Evolutionary conservation across 2,797 vertebrate species (phyloP).

Genomic region (Huso huso): DNA sequence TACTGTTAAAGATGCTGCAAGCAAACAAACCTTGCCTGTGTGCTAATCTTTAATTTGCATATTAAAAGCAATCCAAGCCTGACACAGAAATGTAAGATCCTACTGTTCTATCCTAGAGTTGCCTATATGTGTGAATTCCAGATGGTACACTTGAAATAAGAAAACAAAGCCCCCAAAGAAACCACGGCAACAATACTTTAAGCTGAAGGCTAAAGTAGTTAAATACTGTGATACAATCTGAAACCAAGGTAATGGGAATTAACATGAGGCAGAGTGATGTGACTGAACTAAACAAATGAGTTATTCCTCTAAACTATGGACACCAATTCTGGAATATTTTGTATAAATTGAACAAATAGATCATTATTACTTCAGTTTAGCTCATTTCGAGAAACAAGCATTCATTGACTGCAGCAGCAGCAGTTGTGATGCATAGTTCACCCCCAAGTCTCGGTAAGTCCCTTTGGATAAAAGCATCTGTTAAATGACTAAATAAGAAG

Average conservation of each 20-base stretch:
- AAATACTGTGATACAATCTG: background rate
- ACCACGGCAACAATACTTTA: background rate
- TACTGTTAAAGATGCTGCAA: slow-evolving; percentile 36
- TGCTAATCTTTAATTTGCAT: slow-evolving; percentile 61
- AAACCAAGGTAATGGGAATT: background rate
- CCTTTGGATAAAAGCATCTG: slow-evolving; percentile 36
- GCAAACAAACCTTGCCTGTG: slow-evolving; percentile 40
- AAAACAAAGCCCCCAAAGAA: slow-evolving; percentile 36
- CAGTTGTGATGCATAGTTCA: no score
- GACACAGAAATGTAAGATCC: slow-evolving; percentile 44
- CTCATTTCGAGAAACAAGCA: no score
- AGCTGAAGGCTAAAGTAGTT: background rate
- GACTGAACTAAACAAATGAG: no score
- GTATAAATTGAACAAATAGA: no score
- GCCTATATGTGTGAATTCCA: slow-evolving; percentile 35
- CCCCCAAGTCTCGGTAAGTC: slow-evolving; percentile 16
- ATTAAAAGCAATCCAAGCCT: slow-evolving; percentile 52
- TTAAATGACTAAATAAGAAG: slow-evolving; percentile 27
- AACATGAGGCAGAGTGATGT: background rate
- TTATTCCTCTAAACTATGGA: no score
- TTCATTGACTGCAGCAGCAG: no score
- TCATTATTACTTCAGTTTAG: no score
- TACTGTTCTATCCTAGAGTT: slow-evolving; percentile 32
- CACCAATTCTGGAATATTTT: no score
- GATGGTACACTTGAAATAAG: slow-evolving; percentile 41